Evolutionary conservation across 2,113 vertebrate genomes (phyloP), one percentile per base, ranked within the genome.

Genomic region (Sander lucioperca): DNA sequence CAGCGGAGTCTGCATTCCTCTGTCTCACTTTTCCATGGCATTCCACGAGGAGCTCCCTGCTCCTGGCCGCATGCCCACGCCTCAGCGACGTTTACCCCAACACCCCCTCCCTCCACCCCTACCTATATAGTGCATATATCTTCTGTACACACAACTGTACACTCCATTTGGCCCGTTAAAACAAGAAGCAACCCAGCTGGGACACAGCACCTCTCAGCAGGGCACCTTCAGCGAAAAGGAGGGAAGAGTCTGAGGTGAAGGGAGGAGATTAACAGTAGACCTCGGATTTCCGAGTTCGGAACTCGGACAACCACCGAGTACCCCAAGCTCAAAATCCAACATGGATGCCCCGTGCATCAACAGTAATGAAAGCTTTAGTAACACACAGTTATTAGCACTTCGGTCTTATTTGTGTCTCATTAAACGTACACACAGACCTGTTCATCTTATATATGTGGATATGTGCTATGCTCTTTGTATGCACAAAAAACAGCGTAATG

Each of bases 11-110:
- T 92, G 89, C 94, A 96, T 96, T 95, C 95, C 95, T 93, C 88
- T 86, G 92, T 94, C 92, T 95, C 94, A 90, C 93, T 96, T 95
- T 95, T 95, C 94, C 94, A 93, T 91, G 91, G 89, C 92, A 93
- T 95, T 95, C 95, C 91, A 86, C 74, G 85, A 94, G 93, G 87
- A 90, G 92, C 93, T 93, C 87, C 81, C 66, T 66, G 84, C 89
- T 91, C 43, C 86, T 94, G 94, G 93, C 93, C 72, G 53, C 57
- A 64, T 91, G 92, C 94, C 93, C 86, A 81, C 58, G 75, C 77
- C 89, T 83, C 80, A 56, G 85, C 77, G 62, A 80, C 84, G 69
- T 89, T 83, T 86, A 85, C 76, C 54, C 82, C 68, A 3, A 39
- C 51, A 25, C 47, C 66, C 56, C 39, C 57, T 12, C 53, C 61